Evolutionary conservation across 2,888 invertebrate species (phyloP).

Genomic region (Eilema depressum): DNA sequence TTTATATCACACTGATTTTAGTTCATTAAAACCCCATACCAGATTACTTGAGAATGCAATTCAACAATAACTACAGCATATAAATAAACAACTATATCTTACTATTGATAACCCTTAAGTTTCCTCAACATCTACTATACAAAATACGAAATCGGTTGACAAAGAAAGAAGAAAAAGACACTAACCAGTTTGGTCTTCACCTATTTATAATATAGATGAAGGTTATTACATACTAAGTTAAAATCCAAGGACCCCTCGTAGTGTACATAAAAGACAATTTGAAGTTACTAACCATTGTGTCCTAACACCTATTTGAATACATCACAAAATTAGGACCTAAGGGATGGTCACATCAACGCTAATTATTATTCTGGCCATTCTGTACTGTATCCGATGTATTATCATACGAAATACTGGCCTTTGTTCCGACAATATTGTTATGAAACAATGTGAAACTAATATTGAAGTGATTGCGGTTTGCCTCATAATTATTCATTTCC

Average conservation of each 20-base stretch:
- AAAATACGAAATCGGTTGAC: no score
- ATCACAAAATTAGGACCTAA: not conserved
- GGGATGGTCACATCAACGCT: not conserved
- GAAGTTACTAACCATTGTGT: not conserved
- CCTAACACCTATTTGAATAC: not conserved
- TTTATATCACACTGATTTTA: not conserved
- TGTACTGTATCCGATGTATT: constrained; percentile 1
- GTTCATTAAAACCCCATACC: not conserved
- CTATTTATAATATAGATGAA: not conserved
- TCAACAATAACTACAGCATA: no score
- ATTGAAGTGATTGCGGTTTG: constrained; percentile 25
- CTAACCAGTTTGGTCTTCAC: not conserved
- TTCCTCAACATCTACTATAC: no score
- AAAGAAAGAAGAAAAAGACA: no score
- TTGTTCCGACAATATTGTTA: constrained; percentile 32
- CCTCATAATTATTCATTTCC: constrained; percentile 22
- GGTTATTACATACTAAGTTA: not conserved
- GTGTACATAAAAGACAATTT: not conserved
- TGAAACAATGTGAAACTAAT: constrained; percentile 39
- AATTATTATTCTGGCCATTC: not conserved
- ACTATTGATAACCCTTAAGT: no score
- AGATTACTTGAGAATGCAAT: not conserved
- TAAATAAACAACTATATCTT: no score
- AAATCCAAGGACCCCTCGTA: not conserved
- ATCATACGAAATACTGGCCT: not conserved